Conservation (phyloP, 2,113 vertebrate species). For the Megaptera novaeangliae region DNA sequence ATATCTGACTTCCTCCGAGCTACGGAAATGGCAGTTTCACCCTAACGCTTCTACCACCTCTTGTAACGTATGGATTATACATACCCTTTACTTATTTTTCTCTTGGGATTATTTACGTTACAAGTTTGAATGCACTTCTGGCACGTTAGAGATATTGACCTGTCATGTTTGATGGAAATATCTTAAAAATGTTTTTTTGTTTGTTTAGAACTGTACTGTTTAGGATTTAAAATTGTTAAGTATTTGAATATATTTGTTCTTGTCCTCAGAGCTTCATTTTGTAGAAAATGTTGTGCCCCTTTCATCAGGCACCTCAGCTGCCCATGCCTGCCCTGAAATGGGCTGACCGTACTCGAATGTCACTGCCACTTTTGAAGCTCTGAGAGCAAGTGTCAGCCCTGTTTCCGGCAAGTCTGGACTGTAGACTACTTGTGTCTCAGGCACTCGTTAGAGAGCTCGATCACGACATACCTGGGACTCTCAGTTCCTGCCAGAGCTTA, state of each 20-base stretch:
- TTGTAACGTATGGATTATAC: background rate
- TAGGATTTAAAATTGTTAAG: background rate
- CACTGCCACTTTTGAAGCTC: background rate
- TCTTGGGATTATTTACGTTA: background rate
- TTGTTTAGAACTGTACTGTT: background rate
- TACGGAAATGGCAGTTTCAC: background rate
- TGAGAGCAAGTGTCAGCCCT: background rate
- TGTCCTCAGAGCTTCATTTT: background rate
- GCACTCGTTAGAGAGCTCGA: background rate
- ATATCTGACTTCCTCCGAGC: background rate
- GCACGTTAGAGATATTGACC: background rate
- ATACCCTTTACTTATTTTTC: background rate
- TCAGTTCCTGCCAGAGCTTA: background rate
- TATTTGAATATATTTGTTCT: background rate
- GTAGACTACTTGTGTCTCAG: background rate
- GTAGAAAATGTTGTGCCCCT: background rate
- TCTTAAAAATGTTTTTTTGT: background rate
- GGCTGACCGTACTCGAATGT: background rate
- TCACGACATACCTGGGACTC: background rate
- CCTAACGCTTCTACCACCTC: background rate
- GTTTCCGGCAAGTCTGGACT: background rate
- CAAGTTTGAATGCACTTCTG: background rate
- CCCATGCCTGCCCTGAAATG: too few species aligned
- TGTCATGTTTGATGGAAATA: background rate
- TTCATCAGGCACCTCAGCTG: background rate